These are phyloP conservation scores for Streblospio benedicti DNA, from an alignment of 1,140 invertebrate species.

Conservation along the genomic window DNA sequence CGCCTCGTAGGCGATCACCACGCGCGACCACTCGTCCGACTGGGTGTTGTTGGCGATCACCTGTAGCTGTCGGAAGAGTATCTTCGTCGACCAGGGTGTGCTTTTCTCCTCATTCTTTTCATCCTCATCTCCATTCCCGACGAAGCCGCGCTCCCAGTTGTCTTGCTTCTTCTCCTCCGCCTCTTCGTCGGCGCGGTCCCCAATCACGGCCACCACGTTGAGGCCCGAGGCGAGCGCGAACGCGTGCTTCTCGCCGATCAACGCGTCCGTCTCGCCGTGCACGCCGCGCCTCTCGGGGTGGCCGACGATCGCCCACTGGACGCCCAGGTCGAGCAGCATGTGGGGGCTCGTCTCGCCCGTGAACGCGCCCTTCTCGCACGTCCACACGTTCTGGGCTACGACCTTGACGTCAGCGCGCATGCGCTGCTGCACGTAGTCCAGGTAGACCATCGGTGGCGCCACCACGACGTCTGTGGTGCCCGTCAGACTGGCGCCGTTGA, in stretches of 20 bases:
- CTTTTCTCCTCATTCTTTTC: no score
- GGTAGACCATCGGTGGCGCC: no score
- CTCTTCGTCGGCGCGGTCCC: conserved; percentile 92
- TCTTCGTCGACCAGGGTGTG: conserved; percentile 88
- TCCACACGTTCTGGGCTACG: conserved; percentile 93
- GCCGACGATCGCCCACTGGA: conserved; percentile 91
- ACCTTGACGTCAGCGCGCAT: conserved; percentile 59
- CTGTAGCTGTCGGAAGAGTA: no score
- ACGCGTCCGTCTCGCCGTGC: conserved; percentile 82
- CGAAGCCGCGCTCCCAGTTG: no score
- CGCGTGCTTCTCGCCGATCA: conserved; percentile 81
- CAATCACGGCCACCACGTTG: conserved; percentile 93
- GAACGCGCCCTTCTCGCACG: conserved; percentile 87
- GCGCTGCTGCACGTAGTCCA: not conserved
- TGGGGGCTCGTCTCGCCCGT: conserved; percentile 77
- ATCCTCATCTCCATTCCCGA: no score
- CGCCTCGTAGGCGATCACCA: no score
- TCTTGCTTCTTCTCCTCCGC: no score
- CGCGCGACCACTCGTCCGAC: no score
- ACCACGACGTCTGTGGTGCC: conserved; percentile 56
- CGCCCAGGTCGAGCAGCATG: conserved; percentile 88
- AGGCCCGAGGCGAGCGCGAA: conserved; percentile 79
- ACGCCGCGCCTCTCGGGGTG: conserved; percentile 94
- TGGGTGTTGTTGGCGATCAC: no score
- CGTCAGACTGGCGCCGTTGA: conserved; percentile 67